These are phyloP conservation scores for Ivindomyrus marchei DNA, from an alignment of 2,113 vertebrate genomes.

Conservation along the genomic window DNA sequence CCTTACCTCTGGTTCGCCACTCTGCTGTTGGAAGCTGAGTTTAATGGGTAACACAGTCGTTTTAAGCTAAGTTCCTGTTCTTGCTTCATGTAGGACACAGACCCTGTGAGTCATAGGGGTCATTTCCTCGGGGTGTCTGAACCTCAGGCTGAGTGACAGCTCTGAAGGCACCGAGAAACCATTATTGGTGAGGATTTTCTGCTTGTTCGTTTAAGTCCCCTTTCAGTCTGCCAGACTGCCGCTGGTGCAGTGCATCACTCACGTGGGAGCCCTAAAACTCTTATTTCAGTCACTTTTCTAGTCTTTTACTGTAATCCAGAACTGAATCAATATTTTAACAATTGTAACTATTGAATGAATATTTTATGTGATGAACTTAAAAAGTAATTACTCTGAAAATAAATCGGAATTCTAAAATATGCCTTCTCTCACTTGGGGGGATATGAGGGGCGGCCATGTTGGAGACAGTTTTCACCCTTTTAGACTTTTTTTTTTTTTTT, in stretches of 20 bases:
- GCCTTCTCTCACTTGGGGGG: neutral
- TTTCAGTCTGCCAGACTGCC: neutral
- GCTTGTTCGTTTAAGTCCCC: neutral
- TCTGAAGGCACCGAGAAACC: neutral
- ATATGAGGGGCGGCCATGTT: neutral
- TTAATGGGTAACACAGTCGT: neutral
- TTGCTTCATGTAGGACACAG: neutral
- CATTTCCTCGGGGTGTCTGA: neutral
- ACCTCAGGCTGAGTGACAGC: neutral
- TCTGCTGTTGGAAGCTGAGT: neutral
- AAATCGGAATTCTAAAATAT: neutral
- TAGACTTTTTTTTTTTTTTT: neutral
- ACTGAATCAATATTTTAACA: constrained; percentile 6
- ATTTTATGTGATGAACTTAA: constrained; percentile 5
- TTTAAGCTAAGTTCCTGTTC: neutral
- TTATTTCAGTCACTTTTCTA: neutral
- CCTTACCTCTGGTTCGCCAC: neutral
- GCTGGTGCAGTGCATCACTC: neutral
- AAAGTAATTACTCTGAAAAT: constrained; percentile 5
- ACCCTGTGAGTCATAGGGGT: neutral
- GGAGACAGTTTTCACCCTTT: neutral
- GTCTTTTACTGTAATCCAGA: neutral
- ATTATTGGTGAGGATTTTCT: neutral
- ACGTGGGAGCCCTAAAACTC: neutral
- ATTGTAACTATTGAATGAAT: constrained; percentile 1